Conservation (phyloP, 2,113 vertebrate genomes). For the Cebidichthys violaceus region DNA sequence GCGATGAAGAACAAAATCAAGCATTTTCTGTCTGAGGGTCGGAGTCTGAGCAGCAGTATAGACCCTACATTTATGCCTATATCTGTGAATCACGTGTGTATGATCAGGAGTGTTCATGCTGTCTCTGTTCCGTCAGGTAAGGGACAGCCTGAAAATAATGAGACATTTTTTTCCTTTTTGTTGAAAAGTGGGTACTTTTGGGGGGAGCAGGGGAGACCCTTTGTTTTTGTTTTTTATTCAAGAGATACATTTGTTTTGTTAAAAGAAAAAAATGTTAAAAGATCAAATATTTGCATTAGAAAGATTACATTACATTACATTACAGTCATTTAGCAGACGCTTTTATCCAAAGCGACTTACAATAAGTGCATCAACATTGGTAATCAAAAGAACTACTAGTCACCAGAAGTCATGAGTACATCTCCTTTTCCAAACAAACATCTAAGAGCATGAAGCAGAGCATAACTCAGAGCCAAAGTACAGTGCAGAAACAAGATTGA, state of each 20-base stretch:
- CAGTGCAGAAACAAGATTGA: no score
- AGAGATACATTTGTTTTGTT: background rate
- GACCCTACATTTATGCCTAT: slow-evolving; percentile 30
- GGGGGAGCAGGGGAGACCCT: background rate
- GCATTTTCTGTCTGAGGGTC: slow-evolving; percentile 57
- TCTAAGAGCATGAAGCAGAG: no score
- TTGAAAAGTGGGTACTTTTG: background rate
- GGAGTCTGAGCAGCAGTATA: slow-evolving; percentile 16
- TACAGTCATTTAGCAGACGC: no score
- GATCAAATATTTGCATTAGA: background rate
- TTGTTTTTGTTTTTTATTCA: background rate
- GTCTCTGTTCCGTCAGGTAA: background rate
- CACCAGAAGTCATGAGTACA: no score
- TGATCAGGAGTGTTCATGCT: slow-evolving; percentile 11
- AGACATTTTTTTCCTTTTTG: background rate
- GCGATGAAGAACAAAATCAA: slow-evolving; percentile 62
- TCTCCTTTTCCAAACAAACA: no score
- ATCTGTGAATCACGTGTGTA: slow-evolving; percentile 22
- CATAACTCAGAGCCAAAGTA: no score
- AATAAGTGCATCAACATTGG: no score
- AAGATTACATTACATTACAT: no score
- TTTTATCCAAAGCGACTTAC: no score
- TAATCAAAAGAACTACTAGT: no score
- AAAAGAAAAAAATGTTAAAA: background rate
- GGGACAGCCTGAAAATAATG: background rate